These are phyloP conservation scores for Leptinotarsa undecemlineata DNA, from an alignment of 1,140 invertebrate genomes.

Conservation along the genomic window DNA sequence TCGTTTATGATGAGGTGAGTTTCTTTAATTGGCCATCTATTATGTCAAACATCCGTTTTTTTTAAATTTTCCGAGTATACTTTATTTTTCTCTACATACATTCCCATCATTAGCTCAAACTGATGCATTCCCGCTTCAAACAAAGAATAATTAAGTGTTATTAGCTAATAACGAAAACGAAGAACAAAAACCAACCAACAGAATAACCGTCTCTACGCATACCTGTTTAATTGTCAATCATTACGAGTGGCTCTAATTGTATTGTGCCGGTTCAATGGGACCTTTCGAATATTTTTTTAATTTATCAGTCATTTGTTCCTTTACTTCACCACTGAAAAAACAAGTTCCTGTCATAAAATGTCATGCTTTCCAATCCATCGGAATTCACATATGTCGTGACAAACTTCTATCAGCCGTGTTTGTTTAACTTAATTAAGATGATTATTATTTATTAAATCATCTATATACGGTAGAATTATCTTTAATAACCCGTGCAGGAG, in stretches of 20 bases:
- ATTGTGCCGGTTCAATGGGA: background rate
- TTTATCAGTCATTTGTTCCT: background rate
- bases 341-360: background rate
- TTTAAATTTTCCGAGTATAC: background rate
- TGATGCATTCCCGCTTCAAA: background rate
- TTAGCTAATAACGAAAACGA: background rate
- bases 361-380: background rate
- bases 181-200: background rate
- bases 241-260: background rate
- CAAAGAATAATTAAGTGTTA: conserved; percentile 1
- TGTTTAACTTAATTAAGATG: background rate
- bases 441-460: conserved; percentile 3
- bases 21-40: too few relatives aligned
- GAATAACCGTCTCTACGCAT: background rate
- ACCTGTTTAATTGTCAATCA: conserved; percentile 8
- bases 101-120: background rate
- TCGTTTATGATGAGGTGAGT: too few relatives aligned
- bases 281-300: background rate
- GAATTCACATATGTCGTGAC: background rate
- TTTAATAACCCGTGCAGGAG: too few relatives aligned
- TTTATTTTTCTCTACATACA: background rate
- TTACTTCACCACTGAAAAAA: background rate
- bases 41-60: too few relatives aligned
- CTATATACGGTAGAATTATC: background rate
- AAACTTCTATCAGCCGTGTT: background rate